Evolutionary conservation across 2,888 invertebrate genomes (phyloP), one percentile per base, ranked within the genome.

Genomic region (Spilarctia lutea): DNA sequence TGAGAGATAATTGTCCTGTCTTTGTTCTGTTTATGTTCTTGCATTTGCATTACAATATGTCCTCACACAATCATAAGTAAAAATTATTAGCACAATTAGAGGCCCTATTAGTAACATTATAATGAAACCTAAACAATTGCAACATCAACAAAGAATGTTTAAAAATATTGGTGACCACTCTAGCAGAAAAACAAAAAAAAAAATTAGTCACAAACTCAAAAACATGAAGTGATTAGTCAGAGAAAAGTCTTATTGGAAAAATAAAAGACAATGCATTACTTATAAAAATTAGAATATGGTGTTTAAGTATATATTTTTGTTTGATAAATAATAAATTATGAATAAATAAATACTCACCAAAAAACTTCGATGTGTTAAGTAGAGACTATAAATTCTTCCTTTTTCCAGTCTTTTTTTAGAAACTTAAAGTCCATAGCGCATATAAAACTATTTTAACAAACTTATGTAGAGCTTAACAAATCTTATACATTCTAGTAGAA

Each of bases 381-480:
- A 71, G 68, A 2, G 68, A 18, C 35, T 67, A 73, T 71, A 63
- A 20, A 52, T 60, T 72, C 73, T 76, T 75, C 68, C 65, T 68
- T 45, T 71, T 39, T 65, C 65, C 42, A 69, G 68, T 68, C 33
- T 75, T 74, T 71, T 67, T 73, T 71, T 75, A 6, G 71, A 52
- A 78, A 75, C 78, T 83, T 85, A 84, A 0, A 76, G 83, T 84
- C 76, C 83, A 72, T 84, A 81, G 18, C 81, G 81, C 83, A 67
- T 81, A 65, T 81, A 75, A 74, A 83, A 75, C 79, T 84, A 83
- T 56, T 68, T n/a, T 78, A 75, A 71, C 71, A 78, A 78, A 79
- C 72, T 77, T 75, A 13, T 7, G 68, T 68, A 33, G 27, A 75
- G 8, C n/a, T 67, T 74, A 60, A 33, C 48, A 68, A 73, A 69